Conservation (phyloP, 2,888 invertebrate genomes). For the Drosophila hamatofila region DNA sequence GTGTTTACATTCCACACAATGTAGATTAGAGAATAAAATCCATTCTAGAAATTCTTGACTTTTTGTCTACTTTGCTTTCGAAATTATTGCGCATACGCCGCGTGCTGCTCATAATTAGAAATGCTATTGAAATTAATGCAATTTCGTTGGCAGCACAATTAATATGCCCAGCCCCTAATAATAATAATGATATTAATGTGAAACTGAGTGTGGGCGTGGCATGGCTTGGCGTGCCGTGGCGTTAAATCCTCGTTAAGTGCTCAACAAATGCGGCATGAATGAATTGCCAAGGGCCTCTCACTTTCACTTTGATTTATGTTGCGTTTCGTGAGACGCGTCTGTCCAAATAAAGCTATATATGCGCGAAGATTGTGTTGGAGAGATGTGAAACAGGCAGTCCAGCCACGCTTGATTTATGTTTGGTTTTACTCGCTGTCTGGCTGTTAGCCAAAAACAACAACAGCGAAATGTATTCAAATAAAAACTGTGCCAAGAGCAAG, state of each 20-base stretch:
- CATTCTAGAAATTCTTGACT: not conserved
- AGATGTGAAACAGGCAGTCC: slow-evolving; percentile 3
- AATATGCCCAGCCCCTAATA: slow-evolving; percentile 27
- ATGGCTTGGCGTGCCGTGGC: slow-evolving; percentile 19
- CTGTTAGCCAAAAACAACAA: not conserved
- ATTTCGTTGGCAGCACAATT: slow-evolving; percentile 41
- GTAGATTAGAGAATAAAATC: not conserved
- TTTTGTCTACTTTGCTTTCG: not conserved
- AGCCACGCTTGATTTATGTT: slow-evolving; percentile 53
- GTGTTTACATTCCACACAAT: slow-evolving; percentile 59
- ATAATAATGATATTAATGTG: slow-evolving; percentile 26
- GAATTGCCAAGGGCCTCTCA: slow-evolving; percentile 30
- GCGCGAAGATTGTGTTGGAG: not conserved
- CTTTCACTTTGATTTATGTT: slow-evolving; percentile 50
- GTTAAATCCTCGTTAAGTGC: slow-evolving; percentile 66
- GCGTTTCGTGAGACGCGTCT: slow-evolving; percentile 52
- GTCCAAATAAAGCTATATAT: slow-evolving; percentile 43
- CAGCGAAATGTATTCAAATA: slow-evolving; percentile 28
- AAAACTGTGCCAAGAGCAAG: slow-evolving; percentile 41
- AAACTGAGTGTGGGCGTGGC: slow-evolving; percentile 27
- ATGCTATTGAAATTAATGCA: slow-evolving; percentile 39
- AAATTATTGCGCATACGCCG: slow-evolving; percentile 29
- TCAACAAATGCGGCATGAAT: slow-evolving; percentile 51
- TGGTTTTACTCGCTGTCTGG: slow-evolving; percentile 28
- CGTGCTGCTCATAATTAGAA: slow-evolving; percentile 36